Evolutionary conservation across 2,888 invertebrate species (phyloP), one percentile per base, ranked within the genome.

Genomic region (Apotomis capreana): DNA sequence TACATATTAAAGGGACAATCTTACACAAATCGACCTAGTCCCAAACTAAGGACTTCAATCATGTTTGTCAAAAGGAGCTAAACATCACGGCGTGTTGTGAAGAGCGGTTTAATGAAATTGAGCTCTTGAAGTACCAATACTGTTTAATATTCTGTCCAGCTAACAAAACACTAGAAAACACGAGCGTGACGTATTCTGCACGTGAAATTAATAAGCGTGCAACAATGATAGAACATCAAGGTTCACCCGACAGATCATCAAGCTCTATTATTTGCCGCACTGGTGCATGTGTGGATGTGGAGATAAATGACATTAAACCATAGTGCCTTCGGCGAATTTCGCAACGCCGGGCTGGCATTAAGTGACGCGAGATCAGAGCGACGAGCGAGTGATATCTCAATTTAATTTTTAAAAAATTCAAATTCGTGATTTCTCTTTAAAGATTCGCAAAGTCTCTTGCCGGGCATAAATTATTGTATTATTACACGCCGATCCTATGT

Each of bases 291-390:
- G 65, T 40, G 44, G 46, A 54, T 13, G 36, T 58, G 37, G 54
- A 72, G 68, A 72, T 72, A 68, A 72, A 72, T 72, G 58, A 59
- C 63, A 72, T 68, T 63, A 72, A 72, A 68, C 58, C 36, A 58
- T 63, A 72, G 40, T 71, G 68, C 72, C 72, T 44, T 58, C 15
- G 49, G 72, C 58, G 54, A 72, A 68, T 72, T 72, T 72, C 63
- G 57, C 54, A 72, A 59, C 63, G 62, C 52, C 13, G 12, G 46
- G 67, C 67, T 40, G 46, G 60, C 59, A 44, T 55, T 51, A 13
- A n/a, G 13, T 46, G 68, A 44, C 26, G 6, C 51, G 36, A 71
- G 61, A 10, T n/a, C 3, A 3, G 15, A 72, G 68, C 52, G 58
- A n/a, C 40, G 68, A 54, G 68, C 71, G 71, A 15, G 10, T 69